Base-by-base conservation (phyloP, 2,113 vertebrate species). In the Tringa solitaria region DNA sequence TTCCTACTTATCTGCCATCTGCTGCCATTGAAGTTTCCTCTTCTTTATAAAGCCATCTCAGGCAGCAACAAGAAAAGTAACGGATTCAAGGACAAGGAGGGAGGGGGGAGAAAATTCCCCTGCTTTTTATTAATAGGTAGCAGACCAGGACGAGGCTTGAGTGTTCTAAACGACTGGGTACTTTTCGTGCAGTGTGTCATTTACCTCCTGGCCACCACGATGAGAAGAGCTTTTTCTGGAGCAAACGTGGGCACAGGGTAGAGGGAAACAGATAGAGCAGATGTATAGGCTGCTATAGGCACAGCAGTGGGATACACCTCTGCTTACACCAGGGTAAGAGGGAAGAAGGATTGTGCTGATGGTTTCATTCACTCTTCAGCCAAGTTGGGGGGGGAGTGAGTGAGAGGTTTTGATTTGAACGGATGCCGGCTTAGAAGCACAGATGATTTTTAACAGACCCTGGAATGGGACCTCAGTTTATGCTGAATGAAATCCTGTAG, bases 1-100 rank as follows among this genome's bases (percentile, higher is more conserved):
- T 98, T 98, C 98, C 98, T 98, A 98, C 98, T 98, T 98, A 98
- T 97, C 98, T 94, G 97, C 98, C 98, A 98, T 98, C 98, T 98
- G 98, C 98, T 96, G 92, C 96, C 96, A 56, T 54, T 90, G 89
- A 96, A 97, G 97, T 92, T 96, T 91, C 84, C 96, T 97, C 96
- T 97, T 96, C 97, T 97, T 97, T 95, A 93, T 94, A 96, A 97
- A 97, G 96, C 91, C 96, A 26, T 98, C 98, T 95, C 93, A 53
- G 81, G 94, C 88, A 91, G 95, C 92, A 39, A 56, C 80, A 9
- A 93, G 97, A 48, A 82, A 92, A 97, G 86, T 51, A 85, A 26
- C 53, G 51, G 96, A 87, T 84, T 94, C 89, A 85, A 93, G 74
- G 77, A 63, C 50, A 35, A 64, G 70, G 5, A 39, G 65, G 61